Base-by-base conservation (phyloP, 2,113 vertebrate species). In the Trochalopteron elliotii region DNA sequence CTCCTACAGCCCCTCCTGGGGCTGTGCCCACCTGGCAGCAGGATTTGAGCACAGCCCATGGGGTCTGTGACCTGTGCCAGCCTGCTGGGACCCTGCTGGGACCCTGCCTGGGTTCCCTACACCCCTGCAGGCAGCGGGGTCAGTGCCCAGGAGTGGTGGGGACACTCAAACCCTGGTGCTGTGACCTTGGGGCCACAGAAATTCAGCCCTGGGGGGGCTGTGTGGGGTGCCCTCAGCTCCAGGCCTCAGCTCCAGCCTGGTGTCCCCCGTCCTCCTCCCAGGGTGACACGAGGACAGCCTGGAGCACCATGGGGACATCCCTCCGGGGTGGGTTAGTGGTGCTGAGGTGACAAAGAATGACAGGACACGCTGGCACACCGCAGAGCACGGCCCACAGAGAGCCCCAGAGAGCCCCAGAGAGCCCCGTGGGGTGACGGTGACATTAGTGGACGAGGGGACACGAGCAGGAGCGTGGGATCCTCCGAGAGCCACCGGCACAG, bases 371-470 rank as follows among this genome's bases (percentile, higher is more conserved):
- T 59, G 92, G 70, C 84, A 94, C 96, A 90, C 69, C 11, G 59
- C 93, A 75, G 92, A 97, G 96, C 92, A 6, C 25, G 40, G 87
- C 92, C 87, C 94, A 50, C 88, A 94, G 5, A 89, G 20, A 87
- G 63, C 93, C 92, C 87, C 91, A 52, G 30, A 5, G 39, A 55
- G 75, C 45, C 77, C 67, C 81, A 7, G 35, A 31, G 52, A 35
- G 93, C 65, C 65, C 67, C 93, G 4, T 49, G 93, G 74, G 44
- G 92, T 89, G 95, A 94, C 5, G 24, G 78, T 87, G 96, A 93
- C 94, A 87, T 95, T 96, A 95, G 94, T 37, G 70, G 88, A 55
- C 7, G 6, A 63, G 59, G 89, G 59, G 80, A 97, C 92, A 70
- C 22, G 82, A 94, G 64, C 77, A 60, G 86, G 89, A 91, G 85